phyloP scores from a whole-genome alignment of 2,113 vertebrate genomes.

The Toxotes jaculatrix region DNA sequence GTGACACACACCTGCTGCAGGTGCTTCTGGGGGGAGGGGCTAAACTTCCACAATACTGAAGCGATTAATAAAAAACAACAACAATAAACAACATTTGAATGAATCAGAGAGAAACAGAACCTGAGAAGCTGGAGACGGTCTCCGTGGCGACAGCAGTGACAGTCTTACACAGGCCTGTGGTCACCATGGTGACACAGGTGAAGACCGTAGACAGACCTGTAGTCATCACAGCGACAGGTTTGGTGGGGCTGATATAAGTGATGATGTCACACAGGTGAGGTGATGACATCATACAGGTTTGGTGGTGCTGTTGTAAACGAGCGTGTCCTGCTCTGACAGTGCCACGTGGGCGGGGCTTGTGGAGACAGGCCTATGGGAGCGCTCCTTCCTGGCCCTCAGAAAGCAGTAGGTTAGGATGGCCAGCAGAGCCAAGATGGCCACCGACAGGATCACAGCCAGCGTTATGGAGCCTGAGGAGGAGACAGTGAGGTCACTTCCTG shows the following conservation, averaged over 20 bases:
- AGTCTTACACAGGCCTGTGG: too few relatives aligned
- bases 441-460: constrained; percentile 84
- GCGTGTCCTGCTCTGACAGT: constrained; percentile 83
- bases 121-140: too few relatives aligned
- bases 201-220: not conserved
- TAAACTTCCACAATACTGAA: too few relatives aligned
- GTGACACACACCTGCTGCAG: too few relatives aligned
- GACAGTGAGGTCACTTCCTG: constrained; percentile 47
- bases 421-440: constrained; percentile 86
- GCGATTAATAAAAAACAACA: too few relatives aligned
- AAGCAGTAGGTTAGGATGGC: constrained; percentile 88
- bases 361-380: constrained; percentile 60
- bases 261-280: constrained; percentile 83
- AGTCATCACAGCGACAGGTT: too few relatives aligned
- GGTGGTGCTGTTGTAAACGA: constrained; percentile 90
- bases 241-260: too few relatives aligned
- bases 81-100: too few relatives aligned
- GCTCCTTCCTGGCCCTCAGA: constrained; percentile 83
- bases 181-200: not conserved
- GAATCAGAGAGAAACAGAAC: too few relatives aligned
- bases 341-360: constrained; percentile 78
- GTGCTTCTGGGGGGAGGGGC: too few relatives aligned
- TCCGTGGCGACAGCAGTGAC: too few relatives aligned
- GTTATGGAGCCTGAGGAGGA: constrained; percentile 79
- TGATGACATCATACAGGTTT: constrained; percentile 86